These are phyloP conservation scores for Hyperoplus immaculatus DNA, from an alignment of 2,797 vertebrate genomes.

Conservation along the genomic window DNA sequence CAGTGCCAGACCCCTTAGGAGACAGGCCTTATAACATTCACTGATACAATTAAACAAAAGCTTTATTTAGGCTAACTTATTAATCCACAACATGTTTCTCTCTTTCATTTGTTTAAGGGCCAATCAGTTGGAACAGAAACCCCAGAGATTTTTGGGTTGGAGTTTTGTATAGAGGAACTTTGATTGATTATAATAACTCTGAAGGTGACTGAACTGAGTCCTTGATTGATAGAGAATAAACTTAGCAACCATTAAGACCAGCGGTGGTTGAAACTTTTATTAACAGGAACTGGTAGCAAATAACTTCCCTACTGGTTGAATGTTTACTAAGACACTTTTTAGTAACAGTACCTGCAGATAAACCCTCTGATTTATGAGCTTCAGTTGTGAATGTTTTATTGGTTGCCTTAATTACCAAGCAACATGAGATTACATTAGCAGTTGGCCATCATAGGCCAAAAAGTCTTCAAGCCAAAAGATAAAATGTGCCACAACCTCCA, in stretches of 20 bases:
- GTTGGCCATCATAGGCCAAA: background rate
- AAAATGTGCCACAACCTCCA: background rate
- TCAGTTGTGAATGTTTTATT: background rate
- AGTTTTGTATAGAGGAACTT: constrained; percentile 1
- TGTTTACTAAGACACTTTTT: background rate
- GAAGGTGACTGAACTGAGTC: background rate
- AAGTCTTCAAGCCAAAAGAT: background rate
- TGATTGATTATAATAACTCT: background rate
- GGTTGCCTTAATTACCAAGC: background rate
- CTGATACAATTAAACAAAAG: constrained; percentile 16
- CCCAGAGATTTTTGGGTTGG: background rate
- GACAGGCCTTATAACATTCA: background rate
- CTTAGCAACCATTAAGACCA: background rate
- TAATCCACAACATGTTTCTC: constrained; percentile 6
- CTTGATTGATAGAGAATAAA: background rate
- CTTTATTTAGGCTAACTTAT: background rate
- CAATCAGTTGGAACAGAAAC: constrained; percentile 1
- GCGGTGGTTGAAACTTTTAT: background rate
- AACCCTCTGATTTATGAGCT: no score
- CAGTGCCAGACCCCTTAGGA: constrained; percentile 14
- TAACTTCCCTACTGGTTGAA: background rate
- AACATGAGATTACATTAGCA: background rate
- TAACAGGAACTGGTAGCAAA: background rate
- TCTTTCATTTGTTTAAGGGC: constrained; percentile 1
- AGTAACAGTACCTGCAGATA: background rate